Evolutionary conservation across 2,888 invertebrate genomes (phyloP).

Genomic region (Drosophila glabriapex): DNA sequence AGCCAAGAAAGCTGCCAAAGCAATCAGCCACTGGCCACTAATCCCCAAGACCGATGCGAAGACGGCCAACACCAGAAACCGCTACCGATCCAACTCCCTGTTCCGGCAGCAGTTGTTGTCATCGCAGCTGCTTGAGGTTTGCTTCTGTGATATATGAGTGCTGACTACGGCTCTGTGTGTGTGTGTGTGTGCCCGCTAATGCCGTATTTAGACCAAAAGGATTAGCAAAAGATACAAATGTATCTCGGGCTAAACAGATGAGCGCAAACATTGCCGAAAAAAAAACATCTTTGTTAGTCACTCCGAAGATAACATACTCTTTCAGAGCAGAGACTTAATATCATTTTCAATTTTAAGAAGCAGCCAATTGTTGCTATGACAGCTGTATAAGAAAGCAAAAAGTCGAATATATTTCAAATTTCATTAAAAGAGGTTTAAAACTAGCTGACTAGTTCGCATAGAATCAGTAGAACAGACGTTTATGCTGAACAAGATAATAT

Average conservation of each 20-base stretch:
- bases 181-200: conserved; percentile 38
- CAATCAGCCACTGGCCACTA: conserved; percentile 57
- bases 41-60: conserved; percentile 50
- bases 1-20: conserved; percentile 49
- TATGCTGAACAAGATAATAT: background rate
- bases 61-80: conserved; percentile 5
- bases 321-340: background rate
- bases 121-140: conserved; percentile 71
- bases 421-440: background rate
- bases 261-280: conserved; percentile 30
- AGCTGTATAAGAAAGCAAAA: background rate
- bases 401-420: background rate
- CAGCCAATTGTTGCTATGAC: background rate
- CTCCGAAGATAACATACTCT: background rate
- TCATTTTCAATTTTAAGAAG: background rate
- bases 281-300: background rate
- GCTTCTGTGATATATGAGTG: conserved; percentile 57
- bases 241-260: conserved; percentile 57
- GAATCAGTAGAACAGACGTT: background rate
- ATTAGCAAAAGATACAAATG: conserved; percentile 73
- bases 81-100: background rate
- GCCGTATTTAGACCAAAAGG: conserved; percentile 70
- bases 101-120: conserved; percentile 41
- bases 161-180: conserved; percentile 48
- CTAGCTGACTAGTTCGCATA: background rate